phyloP scores from a whole-genome alignment of 2,888 invertebrate species.

The Cynaeus angustus region DNA sequence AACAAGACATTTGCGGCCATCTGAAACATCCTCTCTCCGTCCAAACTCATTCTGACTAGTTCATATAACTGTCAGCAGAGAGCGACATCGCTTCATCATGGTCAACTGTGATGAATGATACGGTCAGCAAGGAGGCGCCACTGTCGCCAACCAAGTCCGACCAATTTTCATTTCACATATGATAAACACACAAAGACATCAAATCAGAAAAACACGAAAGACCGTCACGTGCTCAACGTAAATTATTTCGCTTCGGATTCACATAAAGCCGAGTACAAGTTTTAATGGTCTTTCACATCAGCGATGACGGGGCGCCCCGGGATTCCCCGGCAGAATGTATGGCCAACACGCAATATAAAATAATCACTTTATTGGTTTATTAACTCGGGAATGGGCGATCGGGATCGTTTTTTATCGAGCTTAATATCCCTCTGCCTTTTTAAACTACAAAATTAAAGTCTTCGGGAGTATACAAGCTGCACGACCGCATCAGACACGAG shows the following conservation, averaged over 20 bases:
- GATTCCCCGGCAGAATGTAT: conserved; percentile 25
- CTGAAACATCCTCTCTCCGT: conserved; percentile 36
- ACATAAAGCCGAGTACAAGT: conserved; percentile 51
- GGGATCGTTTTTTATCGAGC: conserved; percentile 22
- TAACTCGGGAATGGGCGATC: conserved; percentile 15
- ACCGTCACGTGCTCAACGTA: conserved; percentile 53
- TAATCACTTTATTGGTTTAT: conserved; percentile 35
- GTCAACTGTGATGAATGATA: conserved; percentile 61
- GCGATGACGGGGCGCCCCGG: conserved; percentile 15
- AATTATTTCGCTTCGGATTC: conserved; percentile 54
- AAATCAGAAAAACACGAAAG: conserved; percentile 47
- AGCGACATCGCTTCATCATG: conserved; percentile 63
- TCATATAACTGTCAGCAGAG: conserved; percentile 63
- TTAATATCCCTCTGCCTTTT: conserved; percentile 25
- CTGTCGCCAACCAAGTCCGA: conserved; percentile 45
- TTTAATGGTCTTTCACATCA: conserved; percentile 39
- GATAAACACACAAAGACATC: conserved; percentile 48
- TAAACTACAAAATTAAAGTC: conserved; percentile 24
- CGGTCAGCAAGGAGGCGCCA: conserved; percentile 56
- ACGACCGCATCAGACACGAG: conserved; percentile 11
- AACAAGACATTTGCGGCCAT: conserved; percentile 38
- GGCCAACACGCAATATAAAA: conserved; percentile 22
- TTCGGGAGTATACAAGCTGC: conserved; percentile 7
- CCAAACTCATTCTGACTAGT: conserved; percentile 59
- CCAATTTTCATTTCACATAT: conserved; percentile 53